Evolutionary conservation across 2,888 invertebrate genomes (phyloP), one percentile per base, ranked within the genome.

Genomic region (Lasius fuliginosus): DNA sequence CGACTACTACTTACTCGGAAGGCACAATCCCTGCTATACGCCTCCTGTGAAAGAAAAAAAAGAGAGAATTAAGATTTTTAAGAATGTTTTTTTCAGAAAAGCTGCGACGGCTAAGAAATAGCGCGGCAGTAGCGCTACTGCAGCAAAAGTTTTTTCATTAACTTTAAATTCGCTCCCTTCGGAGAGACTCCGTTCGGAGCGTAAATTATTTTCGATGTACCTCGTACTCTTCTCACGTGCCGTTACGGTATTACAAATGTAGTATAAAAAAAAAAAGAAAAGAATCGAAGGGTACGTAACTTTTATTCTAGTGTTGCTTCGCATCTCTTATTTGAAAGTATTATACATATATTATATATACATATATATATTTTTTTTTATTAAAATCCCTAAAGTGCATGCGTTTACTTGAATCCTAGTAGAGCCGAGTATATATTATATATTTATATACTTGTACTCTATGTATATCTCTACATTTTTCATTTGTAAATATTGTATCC

Each of bases 221-320:
- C 46, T 76, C 46, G 65, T 76, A 82, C 60, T 62, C 46, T 65
- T 82, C 36, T 64, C 83, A 79, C 79, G 82, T 81, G 79, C 85
- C 71, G 75, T 86, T 84, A 81, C 75, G 56, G 62, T 68, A 83
- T 83, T 69, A 82, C 83, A 53, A 86, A 79, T 46, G 83, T 85
- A 73, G 71, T 67, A 84, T 74, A 77, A 74, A 62, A 82, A 67
- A 77, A 79, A 77, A 46, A 36, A 79, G 56, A 69, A 85, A 85
- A 90, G 84, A 87, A 89, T 83, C 87, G 86, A 90, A 93, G 91
- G 94, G 94, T 94, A 94, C 93, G 94, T 94, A 94, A 94, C 91
- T 86, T 85, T 92, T 91, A 89, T 91, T 91, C 92, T 90, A 93
- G 91, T 93, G 93, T 94, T 93, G 93, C 94, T 93, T 94, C 93